Base-by-base conservation (phyloP, 2,797 vertebrate genomes). In the Phrynocephalus vlangalii region DNA sequence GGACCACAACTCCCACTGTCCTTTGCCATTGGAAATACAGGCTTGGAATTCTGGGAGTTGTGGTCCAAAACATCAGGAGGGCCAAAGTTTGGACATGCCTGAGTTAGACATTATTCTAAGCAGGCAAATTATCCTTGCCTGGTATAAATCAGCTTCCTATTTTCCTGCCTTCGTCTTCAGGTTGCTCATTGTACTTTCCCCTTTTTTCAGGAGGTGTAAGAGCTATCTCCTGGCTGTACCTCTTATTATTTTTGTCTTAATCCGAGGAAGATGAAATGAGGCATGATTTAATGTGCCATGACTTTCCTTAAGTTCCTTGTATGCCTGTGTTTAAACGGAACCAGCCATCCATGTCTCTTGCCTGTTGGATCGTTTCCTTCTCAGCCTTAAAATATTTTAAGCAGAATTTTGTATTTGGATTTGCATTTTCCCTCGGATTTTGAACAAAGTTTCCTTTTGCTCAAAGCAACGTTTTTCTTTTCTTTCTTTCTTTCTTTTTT, bases 381-480 rank as follows among this genome's bases (percentile, higher is more conserved):
- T 87, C 80, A 79, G 94, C 87, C 78, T 93, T 94, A 89, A 94
- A 95, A 26, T 63, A 50, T 94, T 94, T 89, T 89, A 91, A 90
- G 88, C 70, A 93, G 93, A 94, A 94, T 89, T 93, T 93, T 94
- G 88, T 85, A 94, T 95, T 94, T 95, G 90, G 48, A 30, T 95
- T 95, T 92, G 93, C 91, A 91, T 95, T 95, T 95, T 93, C 94
- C 90, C 50, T 93, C 86, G 93, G 95, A 93, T 38, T 90, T 20
- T 18, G 5, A 95, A 94, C 92, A 93, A 93, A 90, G 93, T 93
- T 86, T 95, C 94, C 94, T 96, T 95, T 92, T 94, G 96, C 92
- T 94, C 96, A 92, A 94, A 92, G 67, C 94, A 97, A 94, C 93
- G 91, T 95, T 90, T 92, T 33, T n/a, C n/a, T n/a, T n/a, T n/a